Conservation (phyloP, 2,888 invertebrate genomes). For the Drosophila infuscata region DNA sequence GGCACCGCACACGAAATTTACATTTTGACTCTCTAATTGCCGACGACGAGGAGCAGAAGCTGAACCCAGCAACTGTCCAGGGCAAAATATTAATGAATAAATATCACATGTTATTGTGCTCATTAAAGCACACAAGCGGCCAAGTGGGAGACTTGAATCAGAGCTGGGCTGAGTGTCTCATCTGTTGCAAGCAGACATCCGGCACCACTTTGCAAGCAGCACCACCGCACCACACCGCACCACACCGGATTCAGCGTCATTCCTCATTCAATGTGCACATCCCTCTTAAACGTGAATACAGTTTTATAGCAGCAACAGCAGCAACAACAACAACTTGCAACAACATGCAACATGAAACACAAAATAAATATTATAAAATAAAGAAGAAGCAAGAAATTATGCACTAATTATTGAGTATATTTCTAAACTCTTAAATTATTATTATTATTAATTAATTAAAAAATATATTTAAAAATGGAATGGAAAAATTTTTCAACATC, state of each 20-base stretch:
- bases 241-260: not conserved
- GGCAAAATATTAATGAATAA: constrained; percentile 67
- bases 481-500: no score
- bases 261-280: constrained; percentile 19
- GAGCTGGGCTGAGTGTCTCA: not conserved
- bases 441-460: no score
- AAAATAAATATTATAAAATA: not conserved
- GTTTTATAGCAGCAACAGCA: constrained; percentile 8
- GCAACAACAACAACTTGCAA: not conserved
- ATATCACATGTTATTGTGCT: constrained; percentile 56
- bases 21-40: constrained; percentile 71
- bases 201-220: not conserved
- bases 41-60: not conserved
- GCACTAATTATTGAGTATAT: not conserved
- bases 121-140: constrained; percentile 43
- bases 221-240: not conserved
- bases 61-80: not conserved
- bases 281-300: constrained; percentile 3
- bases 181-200: constrained; percentile 1
- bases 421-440: not conserved
- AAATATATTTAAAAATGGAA: no score
- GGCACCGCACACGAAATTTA: constrained; percentile 41
- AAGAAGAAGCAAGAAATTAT: not conserved
- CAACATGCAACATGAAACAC: not conserved
- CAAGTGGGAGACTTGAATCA: not conserved